Percentiles rank a stretch among this genome's conserved stretches.
Conservation (phyloP, 2,113 vertebrate genomes). For the Brachypteracias leptosomus region DNA sequence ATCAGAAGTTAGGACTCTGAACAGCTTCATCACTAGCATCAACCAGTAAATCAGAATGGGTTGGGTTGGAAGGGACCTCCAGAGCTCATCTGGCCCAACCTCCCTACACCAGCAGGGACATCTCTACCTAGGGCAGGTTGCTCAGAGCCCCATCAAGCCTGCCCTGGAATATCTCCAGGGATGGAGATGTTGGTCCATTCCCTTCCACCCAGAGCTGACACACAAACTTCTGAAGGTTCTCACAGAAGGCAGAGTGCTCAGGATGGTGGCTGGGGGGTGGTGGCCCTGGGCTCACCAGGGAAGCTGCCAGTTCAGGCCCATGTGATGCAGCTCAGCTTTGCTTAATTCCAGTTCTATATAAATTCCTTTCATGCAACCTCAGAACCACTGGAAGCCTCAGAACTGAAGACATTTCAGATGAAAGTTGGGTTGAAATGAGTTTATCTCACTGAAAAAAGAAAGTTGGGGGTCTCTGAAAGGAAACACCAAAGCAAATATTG, state of each 20-base stretch:
- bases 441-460: background rate
- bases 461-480: background rate
- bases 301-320: background rate
- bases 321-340: background rate
- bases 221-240: background rate
- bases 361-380: background rate
- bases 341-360: background rate
- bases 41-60: background rate
- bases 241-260: background rate
- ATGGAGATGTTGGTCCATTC: background rate
- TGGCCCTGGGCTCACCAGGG: background rate
- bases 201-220: background rate
- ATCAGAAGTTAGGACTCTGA: background rate
- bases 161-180: too few relatives aligned
- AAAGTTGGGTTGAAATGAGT: background rate
- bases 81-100: too few relatives aligned
- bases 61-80: too few relatives aligned
- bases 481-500: background rate
- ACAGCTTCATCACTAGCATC: background rate
- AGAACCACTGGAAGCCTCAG: background rate
- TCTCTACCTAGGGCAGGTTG: too few relatives aligned
- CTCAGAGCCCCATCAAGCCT: too few relatives aligned
- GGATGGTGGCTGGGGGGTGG: background rate
- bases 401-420: background rate
- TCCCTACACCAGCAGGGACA: too few relatives aligned